Evolutionary conservation across 2,888 invertebrate genomes (phyloP).

Genomic region (Cephus pulcher): DNA sequence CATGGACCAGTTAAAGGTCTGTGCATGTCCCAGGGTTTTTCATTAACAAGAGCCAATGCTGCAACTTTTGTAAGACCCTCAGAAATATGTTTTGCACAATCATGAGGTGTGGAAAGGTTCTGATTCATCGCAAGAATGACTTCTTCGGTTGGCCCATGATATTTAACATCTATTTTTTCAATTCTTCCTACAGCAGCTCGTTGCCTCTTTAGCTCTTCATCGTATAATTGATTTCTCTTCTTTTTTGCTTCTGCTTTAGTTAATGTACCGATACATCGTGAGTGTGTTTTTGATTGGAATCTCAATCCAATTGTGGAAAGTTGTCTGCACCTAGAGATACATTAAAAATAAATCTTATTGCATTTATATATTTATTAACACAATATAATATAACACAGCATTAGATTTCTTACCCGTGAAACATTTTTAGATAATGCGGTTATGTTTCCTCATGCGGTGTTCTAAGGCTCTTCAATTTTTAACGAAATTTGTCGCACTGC

Average conservation of each 20-base stretch:
- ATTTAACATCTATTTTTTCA: conserved; percentile 91
- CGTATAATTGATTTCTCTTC: conserved; percentile 79
- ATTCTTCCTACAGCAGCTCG: conserved; percentile 81
- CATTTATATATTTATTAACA: background rate
- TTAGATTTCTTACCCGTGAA: background rate
- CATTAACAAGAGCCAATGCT: conserved; percentile 85
- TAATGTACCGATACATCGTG: conserved; percentile 33
- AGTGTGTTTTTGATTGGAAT: conserved; percentile 27
- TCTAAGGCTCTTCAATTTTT: background rate
- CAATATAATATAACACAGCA: background rate
- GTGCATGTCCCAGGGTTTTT: conserved; percentile 92
- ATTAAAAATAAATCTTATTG: background rate
- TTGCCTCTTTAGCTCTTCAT: conserved; percentile 82
- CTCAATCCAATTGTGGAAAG: conserved; percentile 31
- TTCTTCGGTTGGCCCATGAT: conserved; percentile 77
- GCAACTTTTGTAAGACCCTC: conserved; percentile 65
- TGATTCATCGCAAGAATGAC: conserved; percentile 90
- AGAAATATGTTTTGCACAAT: conserved; percentile 76
- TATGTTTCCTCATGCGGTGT: background rate
- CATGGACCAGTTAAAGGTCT: conserved; percentile 75
- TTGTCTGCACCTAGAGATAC: conserved; percentile 33
- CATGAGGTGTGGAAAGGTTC: conserved; percentile 88
- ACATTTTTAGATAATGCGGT: background rate
- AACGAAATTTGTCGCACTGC: background rate
- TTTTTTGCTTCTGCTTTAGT: conserved; percentile 67